These are phyloP conservation scores for Rugalucina vietnamica DNA, from an alignment of 2,888 invertebrate species.

Conservation along the genomic window DNA sequence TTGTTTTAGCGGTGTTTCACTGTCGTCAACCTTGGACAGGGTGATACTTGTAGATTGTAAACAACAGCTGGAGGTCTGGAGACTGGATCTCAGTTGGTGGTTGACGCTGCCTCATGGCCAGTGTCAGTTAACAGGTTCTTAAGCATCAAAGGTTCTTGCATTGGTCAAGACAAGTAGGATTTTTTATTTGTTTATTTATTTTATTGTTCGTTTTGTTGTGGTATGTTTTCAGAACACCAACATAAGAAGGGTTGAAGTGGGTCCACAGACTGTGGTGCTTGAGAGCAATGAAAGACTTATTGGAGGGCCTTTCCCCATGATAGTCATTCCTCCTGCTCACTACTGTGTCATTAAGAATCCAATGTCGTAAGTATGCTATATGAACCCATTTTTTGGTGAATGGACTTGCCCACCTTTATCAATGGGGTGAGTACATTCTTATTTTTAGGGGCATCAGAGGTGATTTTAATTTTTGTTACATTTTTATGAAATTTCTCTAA, in stretches of 20 bases:
- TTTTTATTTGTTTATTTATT: constrained; percentile 65
- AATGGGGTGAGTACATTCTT: no score
- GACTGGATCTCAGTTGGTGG: no score
- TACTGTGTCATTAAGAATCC: constrained; percentile 76
- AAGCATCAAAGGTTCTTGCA: neutral
- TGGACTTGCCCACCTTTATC: no score
- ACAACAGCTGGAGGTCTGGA: no score
- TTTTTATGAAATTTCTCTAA: no score
- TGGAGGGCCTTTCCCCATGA: constrained; percentile 74
- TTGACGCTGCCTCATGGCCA: neutral
- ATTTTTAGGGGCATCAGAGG: no score
- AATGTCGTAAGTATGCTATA: constrained; percentile 67
- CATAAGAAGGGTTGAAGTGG: constrained; percentile 72
- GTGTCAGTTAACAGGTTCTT: neutral
- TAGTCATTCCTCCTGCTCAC: constrained; percentile 76
- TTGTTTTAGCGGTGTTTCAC: no score
- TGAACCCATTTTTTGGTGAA: no score
- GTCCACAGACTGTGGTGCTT: constrained; percentile 73
- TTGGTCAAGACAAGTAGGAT: constrained; percentile 41
- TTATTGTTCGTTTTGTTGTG: constrained; percentile 69
- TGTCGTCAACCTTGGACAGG: no score
- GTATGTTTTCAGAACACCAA: constrained; percentile 74
- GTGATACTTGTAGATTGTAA: no score
- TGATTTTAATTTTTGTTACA: no score
- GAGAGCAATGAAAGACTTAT: constrained; percentile 72